Evolutionary conservation across 2,113 vertebrate species (phyloP).

Genomic region (Periophthalmus modestus): DNA sequence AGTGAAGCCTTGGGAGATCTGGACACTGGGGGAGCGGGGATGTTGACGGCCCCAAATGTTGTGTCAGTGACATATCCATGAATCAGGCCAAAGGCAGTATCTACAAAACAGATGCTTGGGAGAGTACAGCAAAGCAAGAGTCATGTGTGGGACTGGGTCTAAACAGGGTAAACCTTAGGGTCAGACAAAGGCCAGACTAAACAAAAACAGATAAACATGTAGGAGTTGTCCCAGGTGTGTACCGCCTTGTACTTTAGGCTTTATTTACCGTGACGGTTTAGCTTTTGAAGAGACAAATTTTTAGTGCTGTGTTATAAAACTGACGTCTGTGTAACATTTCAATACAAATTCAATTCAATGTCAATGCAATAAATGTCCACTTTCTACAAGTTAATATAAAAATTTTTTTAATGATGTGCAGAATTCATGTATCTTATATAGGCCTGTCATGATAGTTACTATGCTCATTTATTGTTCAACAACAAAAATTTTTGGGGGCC

Average conservation of each 20-base stretch:
- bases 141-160: slow-evolving; percentile 32
- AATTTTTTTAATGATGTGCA: no score
- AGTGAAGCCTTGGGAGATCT: slow-evolving; percentile 31
- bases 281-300: slow-evolving; percentile 29
- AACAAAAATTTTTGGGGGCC: no score
- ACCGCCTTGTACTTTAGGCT: slow-evolving; percentile 1
- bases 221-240: slow-evolving; percentile 9
- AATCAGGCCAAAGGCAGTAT: slow-evolving; percentile 65
- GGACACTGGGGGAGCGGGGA: slow-evolving; percentile 38
- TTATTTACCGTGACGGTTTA: slow-evolving; percentile 15
- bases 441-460: no score
- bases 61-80: slow-evolving; percentile 64
- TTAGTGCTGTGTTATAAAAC: slow-evolving; percentile 33
- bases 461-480: no score
- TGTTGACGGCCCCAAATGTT: slow-evolving; percentile 50
- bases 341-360: no score
- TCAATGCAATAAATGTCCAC: no score
- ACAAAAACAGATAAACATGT: slow-evolving; percentile 35
- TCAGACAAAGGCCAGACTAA: slow-evolving; percentile 46
- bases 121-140: slow-evolving; percentile 41
- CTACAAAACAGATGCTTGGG: slow-evolving; percentile 73
- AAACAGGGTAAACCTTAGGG: slow-evolving; percentile 52
- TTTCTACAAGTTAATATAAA: no score
- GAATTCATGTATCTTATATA: no score
- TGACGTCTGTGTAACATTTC: slow-evolving; percentile 2